Base-by-base conservation (phyloP, 2,113 vertebrate genomes). In the Vidua macroura region DNA sequence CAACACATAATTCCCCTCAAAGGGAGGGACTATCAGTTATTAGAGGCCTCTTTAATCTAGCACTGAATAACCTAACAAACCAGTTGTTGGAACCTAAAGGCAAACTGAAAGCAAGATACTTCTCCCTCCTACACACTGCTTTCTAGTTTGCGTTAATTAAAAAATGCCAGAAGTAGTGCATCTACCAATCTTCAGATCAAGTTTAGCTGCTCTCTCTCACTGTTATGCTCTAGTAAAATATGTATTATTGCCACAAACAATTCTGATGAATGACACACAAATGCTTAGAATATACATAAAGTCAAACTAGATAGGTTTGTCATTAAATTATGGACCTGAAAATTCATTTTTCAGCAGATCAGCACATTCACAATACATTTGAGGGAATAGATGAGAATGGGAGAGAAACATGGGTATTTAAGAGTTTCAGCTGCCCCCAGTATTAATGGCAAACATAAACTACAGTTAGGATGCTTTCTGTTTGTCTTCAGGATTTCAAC, bases 51-150 rank as follows among this genome's bases (percentile, higher is more conserved):
- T 94, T 83, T 94, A 83, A 93, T 91, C 76, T 67, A 92, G 91
- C 39, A 82, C 22, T 56, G 70, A 87, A 74, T 18, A 81, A 93
- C 83, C 79, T 53, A 95, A 94, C 88, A 81, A 95, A 93, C 91
- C 83, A 88, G 94, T 81, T 75, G 51, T 0, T 91, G 83, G 56
- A 94, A 92, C 64, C 83, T 81, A 62, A 92, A 95, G 83, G 92
- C 79, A 95, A 94, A 88, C 21, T 35, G 64, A 55, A 85, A 88
- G 37, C 30, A 83, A 73, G 37, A 28, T 35, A 86, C 16, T 33
- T 62, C 69, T 58, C 37, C 63, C 79, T 80, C 88, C 93, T 83
- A 96, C 90, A 55, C 27, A 3, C 43, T 86, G 27, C 86, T 67
- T 90, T 74, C 77, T 63, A 48, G 43, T 58, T 60, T 19, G 46